Conservation (phyloP, 2,113 vertebrate species). For the Miniopterus natalensis region DNA sequence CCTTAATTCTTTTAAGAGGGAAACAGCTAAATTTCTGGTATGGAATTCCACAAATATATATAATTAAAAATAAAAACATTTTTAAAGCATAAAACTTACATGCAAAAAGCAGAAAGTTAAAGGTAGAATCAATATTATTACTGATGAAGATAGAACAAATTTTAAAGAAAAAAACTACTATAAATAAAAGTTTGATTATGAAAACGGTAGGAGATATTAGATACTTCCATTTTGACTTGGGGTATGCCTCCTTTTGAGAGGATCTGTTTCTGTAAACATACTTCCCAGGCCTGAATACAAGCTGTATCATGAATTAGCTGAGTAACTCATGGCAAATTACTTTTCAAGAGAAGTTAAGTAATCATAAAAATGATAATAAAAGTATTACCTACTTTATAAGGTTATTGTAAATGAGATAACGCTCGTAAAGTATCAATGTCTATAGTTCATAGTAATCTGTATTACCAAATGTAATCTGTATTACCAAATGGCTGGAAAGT, state of each 20-base stretch:
- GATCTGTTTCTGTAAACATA: background rate
- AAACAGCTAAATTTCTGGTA: background rate
- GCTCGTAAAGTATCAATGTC: background rate
- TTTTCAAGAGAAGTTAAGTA: background rate
- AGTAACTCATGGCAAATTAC: conserved; percentile 34
- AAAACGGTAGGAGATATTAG: background rate
- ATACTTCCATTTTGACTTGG: background rate
- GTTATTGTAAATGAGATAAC: background rate
- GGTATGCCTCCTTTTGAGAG: background rate
- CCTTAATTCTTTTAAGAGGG: conserved; percentile 5
- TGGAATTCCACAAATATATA: background rate
- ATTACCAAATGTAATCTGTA: background rate
- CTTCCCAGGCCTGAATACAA: background rate
- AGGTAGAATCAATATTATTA: background rate
- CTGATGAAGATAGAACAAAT: background rate
- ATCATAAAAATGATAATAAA: conserved; percentile 35
- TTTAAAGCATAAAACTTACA: background rate
- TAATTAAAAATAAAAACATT: conserved; percentile 24
- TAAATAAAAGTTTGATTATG: background rate
- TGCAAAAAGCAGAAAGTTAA: conserved; percentile 11
- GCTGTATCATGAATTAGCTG: background rate
- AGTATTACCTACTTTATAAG: background rate
- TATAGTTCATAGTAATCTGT: background rate
- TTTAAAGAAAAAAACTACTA: background rate
- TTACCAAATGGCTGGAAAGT: conserved; percentile 5